Evolutionary conservation across 2,797 vertebrate genomes (phyloP).

Genomic region (Sparidentex hasta): DNA sequence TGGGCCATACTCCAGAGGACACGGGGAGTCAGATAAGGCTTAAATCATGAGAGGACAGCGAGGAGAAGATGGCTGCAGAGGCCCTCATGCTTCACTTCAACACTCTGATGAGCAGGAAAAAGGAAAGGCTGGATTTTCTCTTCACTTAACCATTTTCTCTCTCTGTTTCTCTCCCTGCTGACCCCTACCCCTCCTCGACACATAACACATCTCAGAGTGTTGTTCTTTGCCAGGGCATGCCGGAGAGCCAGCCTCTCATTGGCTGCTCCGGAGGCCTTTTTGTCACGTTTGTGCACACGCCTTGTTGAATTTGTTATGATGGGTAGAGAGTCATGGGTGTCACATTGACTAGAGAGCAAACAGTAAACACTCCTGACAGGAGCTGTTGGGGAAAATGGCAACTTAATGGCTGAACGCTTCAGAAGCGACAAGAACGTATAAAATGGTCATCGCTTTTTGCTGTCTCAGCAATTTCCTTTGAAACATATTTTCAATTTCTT

Average conservation of each 20-base stretch:
- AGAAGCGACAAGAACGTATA: conserved; percentile 35
- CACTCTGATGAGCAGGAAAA: conserved; percentile 36
- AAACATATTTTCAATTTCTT: conserved; percentile 35
- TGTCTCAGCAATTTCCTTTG: conserved; percentile 42
- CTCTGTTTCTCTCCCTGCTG: background rate
- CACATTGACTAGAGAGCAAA: conserved; percentile 54
- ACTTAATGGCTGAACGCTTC: conserved; percentile 43
- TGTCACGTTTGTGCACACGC: conserved; percentile 63
- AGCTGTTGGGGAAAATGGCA: conserved; percentile 49
- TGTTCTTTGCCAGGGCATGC: conserved; percentile 13
- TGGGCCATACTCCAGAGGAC: conserved; percentile 70
- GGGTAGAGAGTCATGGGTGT: conserved; percentile 55
- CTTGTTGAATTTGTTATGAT: conserved; percentile 66
- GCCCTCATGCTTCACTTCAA: conserved; percentile 34
- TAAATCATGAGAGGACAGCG: conserved; percentile 66
- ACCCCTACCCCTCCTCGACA: background rate
- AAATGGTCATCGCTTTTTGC: conserved; percentile 34
- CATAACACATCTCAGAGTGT: conserved; percentile 5
- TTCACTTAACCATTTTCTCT: conserved; percentile 18
- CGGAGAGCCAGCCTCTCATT: conserved; percentile 24
- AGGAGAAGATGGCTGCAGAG: conserved; percentile 35
- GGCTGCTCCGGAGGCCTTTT: conserved; percentile 45
- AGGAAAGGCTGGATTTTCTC: background rate
- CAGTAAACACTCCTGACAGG: conserved; percentile 70
- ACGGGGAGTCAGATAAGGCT: conserved; percentile 61